Evolutionary conservation across 2,888 invertebrate genomes (phyloP).

Genomic region (Rhagonycha fulva): DNA sequence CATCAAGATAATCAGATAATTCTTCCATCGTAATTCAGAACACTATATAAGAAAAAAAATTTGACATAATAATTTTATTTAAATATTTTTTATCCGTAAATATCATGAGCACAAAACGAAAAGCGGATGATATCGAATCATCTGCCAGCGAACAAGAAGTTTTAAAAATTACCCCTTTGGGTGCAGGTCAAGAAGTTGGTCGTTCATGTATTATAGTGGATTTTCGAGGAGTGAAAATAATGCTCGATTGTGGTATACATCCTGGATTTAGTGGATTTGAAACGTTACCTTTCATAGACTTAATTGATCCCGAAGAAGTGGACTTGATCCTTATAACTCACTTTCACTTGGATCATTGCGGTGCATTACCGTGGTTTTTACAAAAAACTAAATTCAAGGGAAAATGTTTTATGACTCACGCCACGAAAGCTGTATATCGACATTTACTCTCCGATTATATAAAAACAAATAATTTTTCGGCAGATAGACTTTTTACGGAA

Average conservation of each 20-base stretch:
- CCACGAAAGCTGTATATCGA: constrained; percentile 98
- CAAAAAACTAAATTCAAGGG: constrained; percentile 97
- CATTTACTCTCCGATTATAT: constrained; percentile 99
- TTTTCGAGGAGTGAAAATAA: constrained; percentile 98
- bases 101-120: no score
- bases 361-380: constrained; percentile 97
- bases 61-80: no score
- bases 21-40: no score
- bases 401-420: constrained; percentile 99
- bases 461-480: constrained; percentile 97
- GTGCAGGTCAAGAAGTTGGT: constrained; percentile 99
- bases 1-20: no score
- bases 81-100: no score
- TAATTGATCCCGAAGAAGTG: constrained; percentile 97
- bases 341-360: constrained; percentile 98
- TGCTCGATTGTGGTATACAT: constrained; percentile 98
- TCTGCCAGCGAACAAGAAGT: no score
- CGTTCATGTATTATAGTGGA: constrained; percentile 97
- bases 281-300: constrained; percentile 95
- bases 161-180: constrained; percentile 48
- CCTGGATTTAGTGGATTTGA: constrained; percentile 97
- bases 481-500: constrained; percentile 95
- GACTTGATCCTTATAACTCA: constrained; percentile 93
- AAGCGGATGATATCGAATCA: no score
- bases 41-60: no score